These are phyloP conservation scores for Eucidaris tribuloides DNA, from an alignment of 35 echinoderm and acorn worm genomes.

Conservation along the genomic window DNA sequence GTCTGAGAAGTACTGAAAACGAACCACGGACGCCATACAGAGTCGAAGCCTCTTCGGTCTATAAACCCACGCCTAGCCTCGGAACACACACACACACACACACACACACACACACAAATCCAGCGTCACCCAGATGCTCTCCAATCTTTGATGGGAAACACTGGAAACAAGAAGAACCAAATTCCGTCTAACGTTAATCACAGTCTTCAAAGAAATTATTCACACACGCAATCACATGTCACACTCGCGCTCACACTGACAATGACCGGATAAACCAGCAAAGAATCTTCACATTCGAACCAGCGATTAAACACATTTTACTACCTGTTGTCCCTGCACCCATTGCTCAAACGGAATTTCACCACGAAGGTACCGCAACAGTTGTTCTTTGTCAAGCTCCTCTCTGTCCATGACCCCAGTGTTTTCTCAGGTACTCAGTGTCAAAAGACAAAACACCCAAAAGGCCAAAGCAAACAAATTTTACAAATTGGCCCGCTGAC, in stretches of 20 bases:
- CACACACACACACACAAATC: no score
- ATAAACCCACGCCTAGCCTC: not conserved
- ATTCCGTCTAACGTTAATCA: not conserved
- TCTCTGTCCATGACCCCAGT: not conserved
- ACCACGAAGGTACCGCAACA: constrained; percentile 66
- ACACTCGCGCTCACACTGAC: not conserved
- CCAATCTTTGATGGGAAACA: no score
- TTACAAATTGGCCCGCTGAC: no score
- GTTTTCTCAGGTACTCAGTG: no score
- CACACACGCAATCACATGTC: not conserved
- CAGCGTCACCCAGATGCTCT: no score
- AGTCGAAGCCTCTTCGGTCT: not conserved
- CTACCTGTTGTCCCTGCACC: constrained; percentile 65
- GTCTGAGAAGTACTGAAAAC: no score
- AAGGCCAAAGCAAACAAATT: no score
- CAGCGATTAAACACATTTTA: no score
- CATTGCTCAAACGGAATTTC: constrained; percentile 83
- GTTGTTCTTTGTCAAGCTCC: constrained; percentile 51
- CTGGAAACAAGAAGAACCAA: no score
- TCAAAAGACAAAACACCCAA: no score
- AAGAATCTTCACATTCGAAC: not conserved
- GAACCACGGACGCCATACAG: no score
- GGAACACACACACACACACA: no score
- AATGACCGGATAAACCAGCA: not conserved
- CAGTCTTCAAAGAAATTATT: not conserved